A percentile compares a stretch with the other conserved stretches of the same genome.
phyloP scores from a whole-genome alignment of 2,888 invertebrate species.

The Saturnia pavonia region DNA sequence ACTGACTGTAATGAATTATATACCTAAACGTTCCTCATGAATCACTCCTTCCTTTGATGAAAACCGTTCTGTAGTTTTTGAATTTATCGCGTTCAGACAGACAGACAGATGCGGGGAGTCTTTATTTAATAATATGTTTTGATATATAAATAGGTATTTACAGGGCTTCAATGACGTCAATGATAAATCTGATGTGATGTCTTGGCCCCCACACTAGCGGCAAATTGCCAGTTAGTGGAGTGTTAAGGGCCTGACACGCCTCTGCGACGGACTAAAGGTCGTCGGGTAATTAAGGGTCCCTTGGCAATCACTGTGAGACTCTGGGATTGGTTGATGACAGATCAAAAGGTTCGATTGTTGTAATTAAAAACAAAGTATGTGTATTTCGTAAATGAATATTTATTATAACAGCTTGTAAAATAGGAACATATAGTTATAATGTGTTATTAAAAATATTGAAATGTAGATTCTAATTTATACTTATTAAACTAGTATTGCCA shows the following conservation, averaged over 20 bases:
- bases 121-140: no score
- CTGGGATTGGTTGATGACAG: constrained; percentile 72
- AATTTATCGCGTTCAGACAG: no score
- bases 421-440: background rate
- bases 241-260: constrained; percentile 67
- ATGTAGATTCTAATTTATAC: background rate
- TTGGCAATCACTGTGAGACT: constrained; percentile 71
- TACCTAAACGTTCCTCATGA: no score
- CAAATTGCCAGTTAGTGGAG: constrained; percentile 67
- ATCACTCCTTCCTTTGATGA: no score
- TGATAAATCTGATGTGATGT: constrained; percentile 12
- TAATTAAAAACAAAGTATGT: constrained; percentile 57
- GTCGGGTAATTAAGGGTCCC: constrained; percentile 76
- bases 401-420: background rate
- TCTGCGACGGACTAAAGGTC: constrained; percentile 63
- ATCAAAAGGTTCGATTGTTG: constrained; percentile 61
- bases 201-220: constrained; percentile 32
- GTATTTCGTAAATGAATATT: constrained; percentile 52
- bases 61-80: no score
- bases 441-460: background rate
- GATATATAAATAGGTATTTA: background rate
- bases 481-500: background rate
- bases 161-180: background rate
- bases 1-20: no score
- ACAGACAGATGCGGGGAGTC: no score